These are phyloP conservation scores for Callionymus lyra DNA, from an alignment of 2,113 vertebrate species.

Conservation along the genomic window DNA sequence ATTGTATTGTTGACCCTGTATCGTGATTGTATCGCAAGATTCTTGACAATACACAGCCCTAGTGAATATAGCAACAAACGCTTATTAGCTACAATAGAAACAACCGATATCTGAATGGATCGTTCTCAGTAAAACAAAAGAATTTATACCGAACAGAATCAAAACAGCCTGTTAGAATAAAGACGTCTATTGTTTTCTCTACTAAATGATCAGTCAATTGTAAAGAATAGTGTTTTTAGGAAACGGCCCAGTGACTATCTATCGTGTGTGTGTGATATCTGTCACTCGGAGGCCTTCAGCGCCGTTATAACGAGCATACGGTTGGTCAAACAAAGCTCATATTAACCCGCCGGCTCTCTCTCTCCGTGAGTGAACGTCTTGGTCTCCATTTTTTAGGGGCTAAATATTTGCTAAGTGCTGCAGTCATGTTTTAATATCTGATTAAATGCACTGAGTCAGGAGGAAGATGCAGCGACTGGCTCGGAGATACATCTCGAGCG, in stretches of 20 bases:
- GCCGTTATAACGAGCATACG: slow-evolving; percentile 62
- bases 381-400: slow-evolving; percentile 10
- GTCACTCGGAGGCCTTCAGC: slow-evolving; percentile 57
- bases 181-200: slow-evolving; percentile 18
- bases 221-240: slow-evolving; percentile 41
- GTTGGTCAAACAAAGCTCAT: slow-evolving; percentile 56
- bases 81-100: too few relatives aligned
- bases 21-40: too few relatives aligned
- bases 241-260: slow-evolving; percentile 39
- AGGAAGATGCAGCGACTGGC: slow-evolving; percentile 38
- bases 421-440: slow-evolving; percentile 54
- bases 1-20: too few relatives aligned
- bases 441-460: slow-evolving; percentile 53
- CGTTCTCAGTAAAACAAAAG: neutral
- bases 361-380: slow-evolving; percentile 17
- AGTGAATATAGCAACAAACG: too few relatives aligned
- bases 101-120: too few relatives aligned
- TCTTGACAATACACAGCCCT: too few relatives aligned
- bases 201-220: slow-evolving; percentile 31
- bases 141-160: neutral
- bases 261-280: slow-evolving; percentile 45
- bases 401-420: slow-evolving; percentile 27
- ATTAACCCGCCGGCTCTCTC: slow-evolving; percentile 51
- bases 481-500: slow-evolving; percentile 39
- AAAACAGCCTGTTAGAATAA: slow-evolving; percentile 8